Base-by-base conservation (phyloP, 2,113 vertebrate genomes). In the Mobula hypostoma region DNA sequence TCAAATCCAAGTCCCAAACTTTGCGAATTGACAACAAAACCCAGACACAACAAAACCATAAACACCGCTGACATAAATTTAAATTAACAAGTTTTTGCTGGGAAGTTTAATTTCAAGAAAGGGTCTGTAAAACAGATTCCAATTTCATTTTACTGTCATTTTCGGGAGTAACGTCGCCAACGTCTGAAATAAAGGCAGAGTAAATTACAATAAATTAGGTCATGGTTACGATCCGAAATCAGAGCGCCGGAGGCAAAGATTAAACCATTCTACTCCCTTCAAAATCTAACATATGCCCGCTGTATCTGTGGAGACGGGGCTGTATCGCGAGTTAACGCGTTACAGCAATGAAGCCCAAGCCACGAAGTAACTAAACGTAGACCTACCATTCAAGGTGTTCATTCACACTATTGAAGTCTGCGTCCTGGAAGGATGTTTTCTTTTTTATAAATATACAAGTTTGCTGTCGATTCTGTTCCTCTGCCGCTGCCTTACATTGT, bases 401-500 rank as follows among this genome's bases (percentile, higher is more conserved):
- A 83, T 48, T 27, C 40, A 85, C 82, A 85, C 82, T 56, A 66
- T 90, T 17, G 15, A 90, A 7, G 85, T 32, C 85, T 66, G 61
- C 15, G 1, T 90, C 19, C 85, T 66, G 85, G 7, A 17, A 17
- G 21, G 7, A 17, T 70, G 17, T 68, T 7, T 14, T 70, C 17
- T 70, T 15, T 48, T 12, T 12, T 12, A 68, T 68, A 68, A 15
- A 70, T 7, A 70, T 70, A 70, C 8, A 15, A 79, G 27, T 36
- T n/a, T 63, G 85, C 61, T 63, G 61, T n/a, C 85, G 14, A 7
- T 32, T 56, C 61, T 66, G n/a, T 66, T 66, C 58, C 29, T 58
- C 63, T 32, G 61, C 61, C 14, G 56, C 58, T n/a, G 83, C 56
- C 5, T 29, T 94, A 95, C 32, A 72, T 92, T 94, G 92, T 56